These are phyloP conservation scores for Globodera rostochiensis DNA, from an alignment of 1,140 invertebrate genomes.

Conservation along the genomic window DNA sequence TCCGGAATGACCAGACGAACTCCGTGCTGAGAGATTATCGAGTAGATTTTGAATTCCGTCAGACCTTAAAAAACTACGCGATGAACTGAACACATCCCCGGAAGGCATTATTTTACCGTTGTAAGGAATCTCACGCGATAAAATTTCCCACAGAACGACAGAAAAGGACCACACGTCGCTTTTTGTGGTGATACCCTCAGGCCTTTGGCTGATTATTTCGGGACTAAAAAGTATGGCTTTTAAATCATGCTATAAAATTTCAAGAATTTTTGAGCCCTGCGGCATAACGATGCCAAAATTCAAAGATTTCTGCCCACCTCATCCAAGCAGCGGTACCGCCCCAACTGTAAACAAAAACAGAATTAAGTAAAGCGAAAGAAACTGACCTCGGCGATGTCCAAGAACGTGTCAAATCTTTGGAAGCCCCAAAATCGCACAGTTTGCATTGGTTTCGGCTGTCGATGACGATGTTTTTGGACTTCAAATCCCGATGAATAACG, in stretches of 20 bases:
- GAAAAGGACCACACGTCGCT: conserved; percentile 59
- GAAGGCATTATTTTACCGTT: conserved; percentile 39
- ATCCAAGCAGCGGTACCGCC: conserved; percentile 63
- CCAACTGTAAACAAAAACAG: conserved; percentile 37
- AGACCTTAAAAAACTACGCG: conserved; percentile 11
- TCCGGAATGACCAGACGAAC: conserved; percentile 54
- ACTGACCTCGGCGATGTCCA: conserved; percentile 42
- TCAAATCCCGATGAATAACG: conserved; percentile 59
- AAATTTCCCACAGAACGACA: conserved; percentile 58
- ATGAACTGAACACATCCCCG: conserved; percentile 2
- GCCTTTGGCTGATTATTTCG: conserved; percentile 57
- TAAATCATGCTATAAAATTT: background rate
- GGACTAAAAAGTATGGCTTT: conserved; percentile 39
- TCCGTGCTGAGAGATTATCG: conserved; percentile 54
- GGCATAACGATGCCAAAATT: too few relatives aligned
- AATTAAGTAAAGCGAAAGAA: background rate
- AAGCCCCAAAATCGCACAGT: conserved; percentile 61
- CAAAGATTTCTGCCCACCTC: conserved; percentile 38
- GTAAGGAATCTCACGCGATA: conserved; percentile 59
- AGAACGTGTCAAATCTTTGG: conserved; percentile 61
- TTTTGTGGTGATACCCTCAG: conserved; percentile 57
- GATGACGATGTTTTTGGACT: conserved; percentile 58
- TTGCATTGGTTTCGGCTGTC: conserved; percentile 33
- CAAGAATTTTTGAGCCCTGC: too few relatives aligned
- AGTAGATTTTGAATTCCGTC: conserved; percentile 59